Conservation (phyloP, 2,113 vertebrate species). For the Caranx ignobilis region DNA sequence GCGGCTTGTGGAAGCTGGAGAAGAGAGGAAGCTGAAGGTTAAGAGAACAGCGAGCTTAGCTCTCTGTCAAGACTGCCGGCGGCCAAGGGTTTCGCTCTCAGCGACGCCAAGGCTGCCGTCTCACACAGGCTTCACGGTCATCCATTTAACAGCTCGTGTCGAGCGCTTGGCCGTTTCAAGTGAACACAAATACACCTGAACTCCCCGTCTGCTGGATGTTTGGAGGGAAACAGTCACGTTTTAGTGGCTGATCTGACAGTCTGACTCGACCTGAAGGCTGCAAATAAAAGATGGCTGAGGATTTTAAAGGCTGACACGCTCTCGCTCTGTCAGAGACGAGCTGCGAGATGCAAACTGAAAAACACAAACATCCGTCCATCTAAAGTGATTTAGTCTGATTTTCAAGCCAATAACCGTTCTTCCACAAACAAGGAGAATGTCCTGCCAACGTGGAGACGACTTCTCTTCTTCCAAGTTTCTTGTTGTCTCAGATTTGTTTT, state of each 20-base stretch:
- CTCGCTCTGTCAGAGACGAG: neutral
- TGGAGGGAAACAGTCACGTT: conserved; percentile 29
- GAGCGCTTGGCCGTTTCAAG: conserved; percentile 55
- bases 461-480: neutral
- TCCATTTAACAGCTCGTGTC: conserved; percentile 56
- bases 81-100: conserved; percentile 61
- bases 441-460: neutral
- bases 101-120: conserved; percentile 55
- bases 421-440: neutral
- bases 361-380: neutral
- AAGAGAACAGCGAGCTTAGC: conserved; percentile 73
- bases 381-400: conserved; percentile 16
- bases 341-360: conserved; percentile 27
- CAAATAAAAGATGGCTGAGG: conserved; percentile 46
- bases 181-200: conserved; percentile 67
- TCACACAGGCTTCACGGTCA: conserved; percentile 50
- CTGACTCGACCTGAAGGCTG: conserved; percentile 32
- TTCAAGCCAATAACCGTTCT: conserved; percentile 10
- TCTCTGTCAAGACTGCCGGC: conserved; percentile 58
- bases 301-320: conserved; percentile 16
- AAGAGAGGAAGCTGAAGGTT: conserved; percentile 64
- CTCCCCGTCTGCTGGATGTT: conserved; percentile 26
- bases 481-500: neutral
- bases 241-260: conserved; percentile 52
- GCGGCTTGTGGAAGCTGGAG: conserved; percentile 21